A percentile compares a stretch with the other conserved stretches of the same genome.
Evolutionary conservation across 2,113 vertebrate genomes (phyloP).

Genomic region (Lathamus discolor): DNA sequence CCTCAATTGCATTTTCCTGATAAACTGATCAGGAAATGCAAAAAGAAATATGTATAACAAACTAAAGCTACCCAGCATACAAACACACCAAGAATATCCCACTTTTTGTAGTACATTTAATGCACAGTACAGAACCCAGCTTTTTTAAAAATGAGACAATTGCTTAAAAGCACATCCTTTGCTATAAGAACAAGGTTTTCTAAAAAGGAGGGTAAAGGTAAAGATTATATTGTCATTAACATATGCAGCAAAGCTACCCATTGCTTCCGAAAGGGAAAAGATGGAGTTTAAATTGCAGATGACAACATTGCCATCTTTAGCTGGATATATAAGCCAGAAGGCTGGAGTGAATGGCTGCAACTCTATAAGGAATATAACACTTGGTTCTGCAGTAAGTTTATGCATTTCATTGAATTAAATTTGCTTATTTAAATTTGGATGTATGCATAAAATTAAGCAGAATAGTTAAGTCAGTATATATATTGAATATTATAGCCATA

Average conservation of each 20-base stretch:
- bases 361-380: neutral
- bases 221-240: neutral
- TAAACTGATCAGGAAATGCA: conserved; percentile 1
- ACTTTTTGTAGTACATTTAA: neutral
- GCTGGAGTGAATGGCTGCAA: neutral
- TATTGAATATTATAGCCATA: neutral
- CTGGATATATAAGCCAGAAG: neutral
- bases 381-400: neutral
- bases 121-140: neutral
- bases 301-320: neutral
- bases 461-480: neutral
- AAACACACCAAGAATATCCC: neutral
- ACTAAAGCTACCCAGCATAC: neutral
- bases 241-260: neutral
- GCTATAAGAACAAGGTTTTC: neutral
- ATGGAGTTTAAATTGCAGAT: neutral
- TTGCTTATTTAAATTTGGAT: neutral
- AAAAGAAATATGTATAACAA: conserved; percentile 40
- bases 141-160: neutral
- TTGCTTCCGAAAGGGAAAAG: neutral
- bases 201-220: neutral
- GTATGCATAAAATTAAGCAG: neutral
- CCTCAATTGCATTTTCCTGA: conserved; percentile 60
- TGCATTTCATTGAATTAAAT: neutral
- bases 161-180: neutral